phyloP scores from a whole-genome alignment of 2,113 vertebrate species.

The Odocoileus hemionus region DNA sequence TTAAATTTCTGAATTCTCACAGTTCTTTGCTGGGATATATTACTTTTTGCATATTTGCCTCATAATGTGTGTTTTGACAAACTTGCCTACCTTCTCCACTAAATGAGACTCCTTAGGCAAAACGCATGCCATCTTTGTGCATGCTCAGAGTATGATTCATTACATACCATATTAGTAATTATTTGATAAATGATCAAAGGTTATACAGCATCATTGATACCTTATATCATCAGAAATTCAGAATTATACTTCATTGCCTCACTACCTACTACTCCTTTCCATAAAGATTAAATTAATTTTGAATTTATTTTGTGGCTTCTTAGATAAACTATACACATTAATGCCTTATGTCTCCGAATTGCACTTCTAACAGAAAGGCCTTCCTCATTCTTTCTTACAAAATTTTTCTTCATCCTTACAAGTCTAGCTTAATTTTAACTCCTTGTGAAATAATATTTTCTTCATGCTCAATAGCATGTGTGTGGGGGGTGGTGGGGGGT shows the following conservation, averaged over 20 bases:
- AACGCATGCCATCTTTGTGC: not conserved
- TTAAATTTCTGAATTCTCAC: not conserved
- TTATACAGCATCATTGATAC: not conserved
- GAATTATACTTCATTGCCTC: not conserved
- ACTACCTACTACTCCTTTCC: not conserved
- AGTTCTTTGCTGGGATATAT: not conserved
- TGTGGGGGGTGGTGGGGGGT: not conserved
- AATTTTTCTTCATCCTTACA: not conserved
- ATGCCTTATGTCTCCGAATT: not conserved
- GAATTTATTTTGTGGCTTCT: not conserved
- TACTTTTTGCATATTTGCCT: not conserved
- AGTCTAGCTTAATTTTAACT: not conserved
- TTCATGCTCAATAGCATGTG: not conserved
- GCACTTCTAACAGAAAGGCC: not conserved
- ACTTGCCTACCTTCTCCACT: not conserved
- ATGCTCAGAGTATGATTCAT: not conserved
- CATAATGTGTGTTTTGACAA: not conserved
- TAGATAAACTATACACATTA: not conserved
- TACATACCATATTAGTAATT: not conserved
- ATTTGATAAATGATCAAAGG: not conserved
- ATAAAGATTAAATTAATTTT: not conserved
- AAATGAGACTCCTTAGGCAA: not conserved
- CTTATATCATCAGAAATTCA: not conserved
- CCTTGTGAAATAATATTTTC: not conserved
- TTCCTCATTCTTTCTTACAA: not conserved